Conservation (phyloP, 2,113 vertebrate genomes). For the Malurus elegans region DNA sequence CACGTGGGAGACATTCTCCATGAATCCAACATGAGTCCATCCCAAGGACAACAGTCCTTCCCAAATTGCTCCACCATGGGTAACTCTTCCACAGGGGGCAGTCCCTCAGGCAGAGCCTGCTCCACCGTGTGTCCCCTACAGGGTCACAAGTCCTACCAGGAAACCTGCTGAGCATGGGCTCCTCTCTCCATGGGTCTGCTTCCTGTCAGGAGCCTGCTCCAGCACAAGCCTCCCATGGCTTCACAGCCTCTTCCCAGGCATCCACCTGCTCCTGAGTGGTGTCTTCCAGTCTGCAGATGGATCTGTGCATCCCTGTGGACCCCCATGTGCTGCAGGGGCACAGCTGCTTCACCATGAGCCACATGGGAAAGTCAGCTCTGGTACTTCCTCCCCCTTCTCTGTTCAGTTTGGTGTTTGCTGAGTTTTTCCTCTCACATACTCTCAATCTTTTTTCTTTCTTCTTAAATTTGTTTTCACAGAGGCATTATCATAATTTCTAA, state of each 20-base stretch:
- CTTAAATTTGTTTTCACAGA: not conserved
- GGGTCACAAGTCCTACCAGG: not conserved
- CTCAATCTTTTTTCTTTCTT: not conserved
- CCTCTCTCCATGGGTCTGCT: not conserved
- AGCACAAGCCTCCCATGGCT: not conserved
- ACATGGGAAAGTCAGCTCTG: not conserved
- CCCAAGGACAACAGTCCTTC: not conserved
- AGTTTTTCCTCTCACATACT: not conserved
- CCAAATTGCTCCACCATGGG: rapidly evolving
- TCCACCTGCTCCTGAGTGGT: not conserved
- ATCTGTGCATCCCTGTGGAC: not conserved
- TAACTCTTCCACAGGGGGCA: not conserved
- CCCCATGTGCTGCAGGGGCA: not conserved
- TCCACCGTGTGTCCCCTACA: rapidly evolving
- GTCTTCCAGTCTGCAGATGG: not conserved
- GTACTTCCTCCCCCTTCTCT: not conserved
- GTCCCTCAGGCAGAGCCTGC: not conserved
- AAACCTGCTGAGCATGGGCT: not conserved
- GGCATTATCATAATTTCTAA: not conserved
- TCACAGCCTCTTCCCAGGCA: not conserved
- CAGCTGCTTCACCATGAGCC: not conserved
- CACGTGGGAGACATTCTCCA: rapidly evolving
- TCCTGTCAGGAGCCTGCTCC: not conserved
- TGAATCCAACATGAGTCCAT: not conserved
- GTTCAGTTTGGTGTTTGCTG: too few species aligned